phyloP scores from a whole-genome alignment of 2,797 vertebrate genomes.

The Notolabrus celidotus region DNA sequence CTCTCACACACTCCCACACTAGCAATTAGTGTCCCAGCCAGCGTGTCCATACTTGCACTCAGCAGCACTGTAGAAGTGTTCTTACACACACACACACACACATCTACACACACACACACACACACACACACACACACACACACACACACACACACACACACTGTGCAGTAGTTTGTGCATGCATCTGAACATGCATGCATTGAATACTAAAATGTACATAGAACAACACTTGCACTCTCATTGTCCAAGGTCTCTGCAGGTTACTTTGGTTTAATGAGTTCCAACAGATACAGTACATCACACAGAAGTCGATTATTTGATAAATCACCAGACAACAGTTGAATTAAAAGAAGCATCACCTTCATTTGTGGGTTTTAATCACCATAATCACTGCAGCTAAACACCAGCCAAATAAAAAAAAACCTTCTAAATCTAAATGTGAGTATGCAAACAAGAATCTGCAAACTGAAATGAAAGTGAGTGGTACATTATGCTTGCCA shows the following conservation, averaged over 20 bases:
- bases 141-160: neutral
- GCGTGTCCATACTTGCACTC: conserved; percentile 34
- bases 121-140: neutral
- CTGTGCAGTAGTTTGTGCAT: neutral
- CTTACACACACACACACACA: conserved; percentile 5
- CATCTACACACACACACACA: neutral
- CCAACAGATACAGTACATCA: neutral
- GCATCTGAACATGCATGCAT: neutral
- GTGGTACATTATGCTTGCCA: neutral
- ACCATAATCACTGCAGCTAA: neutral
- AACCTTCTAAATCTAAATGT: neutral
- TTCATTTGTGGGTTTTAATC: neutral
- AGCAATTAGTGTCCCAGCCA: conserved; percentile 57
- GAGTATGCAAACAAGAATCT: neutral
- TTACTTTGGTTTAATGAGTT: conserved; percentile 22
- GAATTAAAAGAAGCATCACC: neutral
- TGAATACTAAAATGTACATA: neutral
- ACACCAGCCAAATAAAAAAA: neutral
- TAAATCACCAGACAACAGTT: neutral
- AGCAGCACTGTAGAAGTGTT: conserved; percentile 22
- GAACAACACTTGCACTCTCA: neutral
- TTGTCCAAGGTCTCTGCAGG: conserved; percentile 9
- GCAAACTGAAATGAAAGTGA: neutral
- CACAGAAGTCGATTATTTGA: conserved; percentile 1
- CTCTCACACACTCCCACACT: conserved; percentile 64